These are phyloP conservation scores for Glossophaga mutica DNA, from an alignment of 2,797 vertebrate genomes.

Conservation along the genomic window DNA sequence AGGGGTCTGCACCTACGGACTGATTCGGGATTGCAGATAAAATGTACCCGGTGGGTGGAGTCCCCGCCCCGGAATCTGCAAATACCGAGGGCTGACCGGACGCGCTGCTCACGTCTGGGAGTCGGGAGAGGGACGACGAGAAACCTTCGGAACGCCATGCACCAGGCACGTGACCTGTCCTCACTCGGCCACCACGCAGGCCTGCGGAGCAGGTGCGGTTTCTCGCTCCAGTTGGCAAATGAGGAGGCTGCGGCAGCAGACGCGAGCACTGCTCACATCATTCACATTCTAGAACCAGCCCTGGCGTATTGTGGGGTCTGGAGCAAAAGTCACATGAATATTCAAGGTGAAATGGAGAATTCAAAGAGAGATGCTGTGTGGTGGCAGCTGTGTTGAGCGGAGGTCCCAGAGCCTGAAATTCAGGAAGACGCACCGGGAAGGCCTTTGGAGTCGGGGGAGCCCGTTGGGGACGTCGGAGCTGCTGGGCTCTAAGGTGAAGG, in stretches of 20 bases:
- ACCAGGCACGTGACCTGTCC: background rate
- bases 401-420: background rate
- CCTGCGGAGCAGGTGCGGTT: background rate
- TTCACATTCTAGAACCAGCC: slow-evolving; percentile 1
- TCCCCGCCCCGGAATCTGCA: background rate
- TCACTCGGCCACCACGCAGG: background rate
- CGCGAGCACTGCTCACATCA: background rate
- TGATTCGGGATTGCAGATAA: background rate
- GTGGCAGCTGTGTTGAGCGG: background rate
- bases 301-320: background rate
- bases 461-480: background rate
- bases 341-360: slow-evolving; percentile 55
- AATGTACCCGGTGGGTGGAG: background rate
- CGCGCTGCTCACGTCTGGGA: rapidly evolving
- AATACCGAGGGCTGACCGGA: background rate
- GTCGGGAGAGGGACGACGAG: background rate
- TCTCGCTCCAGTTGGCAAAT: background rate
- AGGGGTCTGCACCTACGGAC: background rate
- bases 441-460: background rate
- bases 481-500: background rate
- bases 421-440: background rate
- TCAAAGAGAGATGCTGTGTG: slow-evolving; percentile 28
- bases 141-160: background rate
- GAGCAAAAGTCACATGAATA: slow-evolving; percentile 32
- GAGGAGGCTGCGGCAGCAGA: background rate